A percentile compares a stretch with the other conserved stretches of the same genome.
phyloP scores from a whole-genome alignment of 2,113 vertebrate genomes.

The Sylvilagus bachmani region DNA sequence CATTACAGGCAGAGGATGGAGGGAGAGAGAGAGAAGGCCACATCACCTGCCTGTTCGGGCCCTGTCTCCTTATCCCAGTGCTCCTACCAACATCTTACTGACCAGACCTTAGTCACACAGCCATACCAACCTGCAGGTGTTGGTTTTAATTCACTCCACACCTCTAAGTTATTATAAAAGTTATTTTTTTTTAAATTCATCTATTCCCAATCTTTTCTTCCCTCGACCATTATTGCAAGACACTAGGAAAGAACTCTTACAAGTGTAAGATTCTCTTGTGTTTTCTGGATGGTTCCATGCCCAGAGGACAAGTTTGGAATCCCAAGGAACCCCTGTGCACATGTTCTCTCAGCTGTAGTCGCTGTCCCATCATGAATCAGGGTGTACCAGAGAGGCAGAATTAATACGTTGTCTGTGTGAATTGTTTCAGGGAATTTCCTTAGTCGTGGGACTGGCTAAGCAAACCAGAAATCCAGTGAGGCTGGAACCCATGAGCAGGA shows the following conservation, averaged over 20 bases:
- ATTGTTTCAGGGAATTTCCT: neutral
- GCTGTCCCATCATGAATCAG: neutral
- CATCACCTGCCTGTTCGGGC: neutral
- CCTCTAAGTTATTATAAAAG: neutral
- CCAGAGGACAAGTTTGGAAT: neutral
- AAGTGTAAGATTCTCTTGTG: neutral
- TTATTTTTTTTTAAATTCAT: neutral
- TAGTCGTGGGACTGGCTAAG: neutral
- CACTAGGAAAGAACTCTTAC: neutral
- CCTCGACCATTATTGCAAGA: neutral
- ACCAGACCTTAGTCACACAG: neutral
- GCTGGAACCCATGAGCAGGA: neutral
- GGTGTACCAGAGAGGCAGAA: neutral
- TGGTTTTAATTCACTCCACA: neutral
- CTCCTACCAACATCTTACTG: neutral
- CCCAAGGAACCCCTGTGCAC: neutral
- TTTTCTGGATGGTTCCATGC: constrained; percentile 17
- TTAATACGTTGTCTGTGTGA: neutral
- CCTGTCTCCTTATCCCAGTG: neutral
- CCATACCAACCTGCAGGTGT: neutral
- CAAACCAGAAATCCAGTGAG: neutral
- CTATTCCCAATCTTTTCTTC: neutral
- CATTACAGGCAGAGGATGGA: neutral
- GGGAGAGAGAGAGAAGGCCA: neutral
- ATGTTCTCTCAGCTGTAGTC: neutral